A percentile compares a stretch with the other conserved stretches of the same genome.
phyloP scores from a whole-genome alignment of 2,113 vertebrate genomes.

The Coryphaenoides rupestris region DNA sequence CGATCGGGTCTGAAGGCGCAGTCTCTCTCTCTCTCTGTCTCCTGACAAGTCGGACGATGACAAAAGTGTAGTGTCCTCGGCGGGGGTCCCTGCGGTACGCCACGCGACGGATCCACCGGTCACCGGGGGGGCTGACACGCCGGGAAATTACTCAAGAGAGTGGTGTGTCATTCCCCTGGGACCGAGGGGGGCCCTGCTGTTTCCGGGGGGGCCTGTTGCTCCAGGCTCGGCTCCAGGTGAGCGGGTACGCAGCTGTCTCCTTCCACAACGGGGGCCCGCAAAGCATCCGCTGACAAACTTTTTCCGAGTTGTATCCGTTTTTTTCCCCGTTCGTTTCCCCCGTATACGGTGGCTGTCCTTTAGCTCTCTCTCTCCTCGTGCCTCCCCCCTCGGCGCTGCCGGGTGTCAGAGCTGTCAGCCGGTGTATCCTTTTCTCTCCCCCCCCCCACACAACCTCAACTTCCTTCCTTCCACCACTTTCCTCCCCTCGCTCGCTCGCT shows the following conservation, averaged over 20 bases:
- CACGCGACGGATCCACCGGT: slow-evolving; percentile 43
- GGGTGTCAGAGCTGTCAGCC: too few species aligned
- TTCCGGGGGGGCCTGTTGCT: slow-evolving; percentile 29
- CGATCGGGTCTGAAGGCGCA: too few species aligned
- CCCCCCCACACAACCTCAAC: too few species aligned
- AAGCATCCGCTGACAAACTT: slow-evolving; percentile 33
- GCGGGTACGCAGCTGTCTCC: not conserved
- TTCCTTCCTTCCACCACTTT: slow-evolving; percentile 29
- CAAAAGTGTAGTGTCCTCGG: too few species aligned
- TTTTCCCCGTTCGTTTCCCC: not conserved
- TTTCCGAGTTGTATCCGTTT: slow-evolving; percentile 7
- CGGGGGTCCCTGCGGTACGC: slow-evolving; percentile 48
- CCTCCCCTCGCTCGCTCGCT: slow-evolving; percentile 21
- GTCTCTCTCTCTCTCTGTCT: too few species aligned
- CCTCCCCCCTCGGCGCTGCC: slow-evolving; percentile 1
- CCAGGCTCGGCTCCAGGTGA: not conserved
- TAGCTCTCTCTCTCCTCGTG: slow-evolving; percentile 4
- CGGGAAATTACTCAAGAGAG: slow-evolving; percentile 43
- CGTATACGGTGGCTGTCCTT: slow-evolving; percentile 45
- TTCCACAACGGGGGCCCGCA: slow-evolving; percentile 12
- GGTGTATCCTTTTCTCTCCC: not conserved
- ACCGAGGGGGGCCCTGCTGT: slow-evolving; percentile 14
- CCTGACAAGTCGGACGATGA: slow-evolving; percentile 45
- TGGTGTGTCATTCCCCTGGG: slow-evolving; percentile 18
- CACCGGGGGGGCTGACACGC: slow-evolving; percentile 37